Percentiles rank a stretch among this genome's conserved stretches.
Conservation (phyloP, 2,113 vertebrate genomes). For the Centropus unirufus region DNA sequence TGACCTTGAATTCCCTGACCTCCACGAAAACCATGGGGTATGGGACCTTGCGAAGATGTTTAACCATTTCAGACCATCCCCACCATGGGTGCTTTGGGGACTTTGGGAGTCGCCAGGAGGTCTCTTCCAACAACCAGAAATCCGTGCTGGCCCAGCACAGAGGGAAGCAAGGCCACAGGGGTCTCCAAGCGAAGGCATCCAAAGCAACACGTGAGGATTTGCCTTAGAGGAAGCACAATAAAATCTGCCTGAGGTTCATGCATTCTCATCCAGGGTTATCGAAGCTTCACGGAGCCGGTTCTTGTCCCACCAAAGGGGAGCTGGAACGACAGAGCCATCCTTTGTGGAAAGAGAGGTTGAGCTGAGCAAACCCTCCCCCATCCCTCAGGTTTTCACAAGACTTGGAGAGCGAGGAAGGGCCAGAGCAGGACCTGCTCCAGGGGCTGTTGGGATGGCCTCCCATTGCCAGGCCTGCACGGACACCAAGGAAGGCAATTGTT, state of each 20-base stretch:
- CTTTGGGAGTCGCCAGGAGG: neutral
- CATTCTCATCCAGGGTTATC: fast-evolving
- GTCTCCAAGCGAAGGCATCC: neutral
- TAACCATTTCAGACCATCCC: neutral
- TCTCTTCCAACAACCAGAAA: neutral
- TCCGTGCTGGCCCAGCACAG: neutral
- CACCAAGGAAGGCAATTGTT: neutral
- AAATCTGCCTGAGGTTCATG: neutral
- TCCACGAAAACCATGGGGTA: fast-evolving
- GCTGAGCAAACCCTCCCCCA: neutral
- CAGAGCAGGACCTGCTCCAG: neutral
- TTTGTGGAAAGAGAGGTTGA: neutral
- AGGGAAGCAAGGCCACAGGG: neutral
- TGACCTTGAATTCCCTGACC: neutral
- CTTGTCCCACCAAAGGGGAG: neutral
- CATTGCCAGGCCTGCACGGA: neutral
- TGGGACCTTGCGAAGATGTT: neutral
- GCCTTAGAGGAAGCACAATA: neutral
- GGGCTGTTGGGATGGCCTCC: fast-evolving
- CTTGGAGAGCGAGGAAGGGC: neutral
- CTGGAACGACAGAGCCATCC: neutral
- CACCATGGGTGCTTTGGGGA: fast-evolving
- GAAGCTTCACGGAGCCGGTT: neutral
- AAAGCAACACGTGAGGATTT: neutral
- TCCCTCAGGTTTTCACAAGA: neutral